phyloP scores from a whole-genome alignment of 2,113 vertebrate species.

The Delphinus delphis region DNA sequence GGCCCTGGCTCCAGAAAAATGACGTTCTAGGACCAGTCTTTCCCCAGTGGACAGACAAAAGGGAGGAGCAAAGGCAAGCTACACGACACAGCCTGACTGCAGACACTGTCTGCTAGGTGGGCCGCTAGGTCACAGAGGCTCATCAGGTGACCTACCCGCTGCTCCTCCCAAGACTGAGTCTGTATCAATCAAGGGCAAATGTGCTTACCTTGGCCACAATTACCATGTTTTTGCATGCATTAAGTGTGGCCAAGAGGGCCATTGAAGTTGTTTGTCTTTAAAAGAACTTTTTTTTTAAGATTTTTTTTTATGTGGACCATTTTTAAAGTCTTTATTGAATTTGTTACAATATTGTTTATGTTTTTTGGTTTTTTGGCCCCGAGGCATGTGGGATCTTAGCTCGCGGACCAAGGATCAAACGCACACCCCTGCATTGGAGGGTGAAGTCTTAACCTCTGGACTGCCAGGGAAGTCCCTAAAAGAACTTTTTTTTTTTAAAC shows the following conservation, averaged over 20 bases:
- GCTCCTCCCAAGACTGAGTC: not conserved
- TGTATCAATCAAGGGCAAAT: not conserved
- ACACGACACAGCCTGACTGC: not conserved
- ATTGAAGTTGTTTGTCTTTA: not conserved
- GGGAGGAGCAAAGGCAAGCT: not conserved
- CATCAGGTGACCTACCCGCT: not conserved
- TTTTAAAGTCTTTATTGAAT: no score
- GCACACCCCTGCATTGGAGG: no score
- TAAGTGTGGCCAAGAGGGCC: not conserved
- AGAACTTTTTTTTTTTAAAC: not conserved
- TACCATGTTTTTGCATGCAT: constrained; percentile 48
- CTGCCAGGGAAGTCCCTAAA: not conserved
- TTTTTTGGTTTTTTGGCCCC: no score
- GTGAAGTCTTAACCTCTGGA: no score
- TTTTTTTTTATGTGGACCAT: no score
- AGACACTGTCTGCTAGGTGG: not conserved
- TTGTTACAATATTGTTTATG: no score
- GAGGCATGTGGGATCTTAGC: no score
- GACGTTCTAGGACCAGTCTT: not conserved
- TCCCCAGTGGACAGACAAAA: not conserved
- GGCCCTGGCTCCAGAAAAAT: not conserved
- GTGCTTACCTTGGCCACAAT: not conserved
- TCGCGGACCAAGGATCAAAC: no score
- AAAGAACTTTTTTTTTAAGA: not conserved
- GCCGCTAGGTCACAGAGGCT: not conserved